These are phyloP conservation scores for Crotalus tigris DNA, from an alignment of 2,113 vertebrate genomes.

Conservation along the genomic window DNA sequence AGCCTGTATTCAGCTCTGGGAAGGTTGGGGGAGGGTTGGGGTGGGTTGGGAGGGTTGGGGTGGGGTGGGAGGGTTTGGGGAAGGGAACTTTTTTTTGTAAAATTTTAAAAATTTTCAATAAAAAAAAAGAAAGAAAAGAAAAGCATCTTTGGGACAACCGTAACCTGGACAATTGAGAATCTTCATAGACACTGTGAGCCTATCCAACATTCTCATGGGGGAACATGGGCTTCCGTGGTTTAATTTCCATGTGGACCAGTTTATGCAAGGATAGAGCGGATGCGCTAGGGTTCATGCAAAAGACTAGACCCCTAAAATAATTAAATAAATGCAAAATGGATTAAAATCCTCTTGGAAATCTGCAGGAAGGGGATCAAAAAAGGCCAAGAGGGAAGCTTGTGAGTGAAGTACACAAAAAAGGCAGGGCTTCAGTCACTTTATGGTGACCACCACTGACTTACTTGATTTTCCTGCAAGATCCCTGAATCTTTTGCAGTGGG, in stretches of 20 bases:
- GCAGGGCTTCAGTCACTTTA: not conserved
- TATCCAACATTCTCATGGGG: not conserved
- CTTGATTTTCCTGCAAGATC: not conserved
- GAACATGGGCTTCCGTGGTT: not conserved
- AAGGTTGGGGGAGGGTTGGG: no score
- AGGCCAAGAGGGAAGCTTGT: not conserved
- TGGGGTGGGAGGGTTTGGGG: no score
- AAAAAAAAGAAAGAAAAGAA: no score
- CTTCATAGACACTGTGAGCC: not conserved
- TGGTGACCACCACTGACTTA: not conserved
- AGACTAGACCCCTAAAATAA: not conserved
- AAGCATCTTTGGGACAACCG: no score
- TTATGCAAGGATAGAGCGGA: not conserved
- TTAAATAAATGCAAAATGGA: not conserved
- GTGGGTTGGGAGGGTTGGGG: no score
- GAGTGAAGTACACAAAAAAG: not conserved
- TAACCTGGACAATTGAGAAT: no score
- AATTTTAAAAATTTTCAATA: no score
- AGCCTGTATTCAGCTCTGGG: no score
- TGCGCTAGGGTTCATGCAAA: not conserved
- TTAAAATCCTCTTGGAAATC: not conserved
- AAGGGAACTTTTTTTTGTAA: no score
- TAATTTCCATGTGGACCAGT: not conserved
- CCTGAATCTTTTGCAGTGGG: not conserved
- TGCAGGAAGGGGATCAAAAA: not conserved